Percentiles rank a stretch among this genome's conserved stretches.
Evolutionary conservation across 2,797 vertebrate genomes (phyloP).

Genomic region (Psittacula derbiana): DNA sequence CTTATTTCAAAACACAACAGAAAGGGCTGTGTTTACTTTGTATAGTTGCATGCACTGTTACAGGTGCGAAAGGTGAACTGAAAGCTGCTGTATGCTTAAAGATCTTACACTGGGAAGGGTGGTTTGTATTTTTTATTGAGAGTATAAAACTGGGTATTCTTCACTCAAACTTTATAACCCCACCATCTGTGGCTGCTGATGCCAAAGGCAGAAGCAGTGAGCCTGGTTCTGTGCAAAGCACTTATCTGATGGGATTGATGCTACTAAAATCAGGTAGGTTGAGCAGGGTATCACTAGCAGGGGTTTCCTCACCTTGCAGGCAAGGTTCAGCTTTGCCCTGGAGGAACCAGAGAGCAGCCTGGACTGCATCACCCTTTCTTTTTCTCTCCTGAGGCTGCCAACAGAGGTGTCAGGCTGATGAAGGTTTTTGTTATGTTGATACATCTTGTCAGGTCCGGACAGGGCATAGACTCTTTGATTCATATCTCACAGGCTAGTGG

Average conservation of each 20-base stretch:
- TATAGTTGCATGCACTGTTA: neutral
- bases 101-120: neutral
- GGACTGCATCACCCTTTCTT: neutral
- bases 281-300: neutral
- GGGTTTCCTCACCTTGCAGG: neutral
- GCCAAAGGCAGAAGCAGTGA: neutral
- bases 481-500: neutral
- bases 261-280: neutral
- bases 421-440: neutral
- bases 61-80: slow-evolving; percentile 21
- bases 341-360: neutral
- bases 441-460: neutral
- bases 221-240: neutral
- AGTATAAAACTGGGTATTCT: neutral
- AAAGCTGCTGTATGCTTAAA: neutral
- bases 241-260: neutral
- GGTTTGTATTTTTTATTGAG: neutral
- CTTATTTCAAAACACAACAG: slow-evolving; percentile 21
- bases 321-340: neutral
- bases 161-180: neutral
- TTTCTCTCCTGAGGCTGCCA: neutral
- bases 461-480: slow-evolving; percentile 4
- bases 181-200: neutral
- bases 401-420: neutral
- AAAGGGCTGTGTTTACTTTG: slow-evolving; percentile 10